Conservation (phyloP, 2,888 invertebrate species). For the Biston stratarius region DNA sequence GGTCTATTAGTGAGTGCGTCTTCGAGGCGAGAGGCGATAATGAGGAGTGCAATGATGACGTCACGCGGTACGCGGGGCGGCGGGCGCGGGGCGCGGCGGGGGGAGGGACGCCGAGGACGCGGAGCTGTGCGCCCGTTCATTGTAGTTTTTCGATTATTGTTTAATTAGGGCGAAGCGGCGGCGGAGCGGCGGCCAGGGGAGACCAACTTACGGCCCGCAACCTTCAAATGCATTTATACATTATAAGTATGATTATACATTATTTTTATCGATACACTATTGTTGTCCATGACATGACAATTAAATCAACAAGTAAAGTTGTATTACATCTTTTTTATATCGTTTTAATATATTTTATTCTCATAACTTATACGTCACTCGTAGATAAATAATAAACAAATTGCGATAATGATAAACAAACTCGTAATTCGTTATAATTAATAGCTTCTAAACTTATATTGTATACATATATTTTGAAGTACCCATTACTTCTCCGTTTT, state of each 20-base stretch:
- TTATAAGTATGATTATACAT: not conserved
- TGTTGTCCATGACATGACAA: not conserved
- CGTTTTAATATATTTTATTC: too few relatives aligned
- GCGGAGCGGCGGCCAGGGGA: slow-evolving; percentile 82
- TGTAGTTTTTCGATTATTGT: slow-evolving; percentile 87
- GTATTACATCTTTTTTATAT: too few relatives aligned
- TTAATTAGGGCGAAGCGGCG: slow-evolving; percentile 87
- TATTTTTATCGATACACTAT: not conserved
- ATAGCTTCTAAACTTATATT: too few relatives aligned
- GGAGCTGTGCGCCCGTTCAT: slow-evolving; percentile 84
- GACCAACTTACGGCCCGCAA: slow-evolving; percentile 70
- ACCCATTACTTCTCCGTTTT: too few relatives aligned
- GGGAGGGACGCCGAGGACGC: slow-evolving; percentile 74
- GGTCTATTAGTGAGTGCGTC: slow-evolving; percentile 72
- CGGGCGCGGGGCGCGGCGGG: slow-evolving; percentile 43
- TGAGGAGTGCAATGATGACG: slow-evolving; percentile 84
- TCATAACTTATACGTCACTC: too few relatives aligned
- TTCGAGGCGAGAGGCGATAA: slow-evolving; percentile 80
- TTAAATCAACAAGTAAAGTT: not conserved
- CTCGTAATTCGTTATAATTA: too few relatives aligned
- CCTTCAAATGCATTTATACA: slow-evolving; percentile 35
- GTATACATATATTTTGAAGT: too few relatives aligned
- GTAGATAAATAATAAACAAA: too few relatives aligned
- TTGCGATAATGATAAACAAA: too few relatives aligned
- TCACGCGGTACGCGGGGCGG: slow-evolving; percentile 61